Base-by-base conservation (phyloP, 2,888 invertebrate species). In the Hydropsyche betteni region DNA sequence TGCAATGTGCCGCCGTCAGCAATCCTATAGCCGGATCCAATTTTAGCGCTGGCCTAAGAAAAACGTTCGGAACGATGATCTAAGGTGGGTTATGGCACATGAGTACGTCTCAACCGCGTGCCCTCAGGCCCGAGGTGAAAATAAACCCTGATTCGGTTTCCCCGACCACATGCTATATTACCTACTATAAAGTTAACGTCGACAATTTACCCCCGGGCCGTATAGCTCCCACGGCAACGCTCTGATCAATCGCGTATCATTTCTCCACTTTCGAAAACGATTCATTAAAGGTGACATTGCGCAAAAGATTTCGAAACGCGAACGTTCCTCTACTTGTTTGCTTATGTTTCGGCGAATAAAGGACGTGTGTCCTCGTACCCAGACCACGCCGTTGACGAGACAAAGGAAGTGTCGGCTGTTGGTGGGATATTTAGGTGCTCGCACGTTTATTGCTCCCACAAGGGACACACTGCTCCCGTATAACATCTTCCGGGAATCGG, bases 1-100 rank as follows among this genome's bases (percentile, higher is more conserved):
- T 61, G 61, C 77, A 75, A 76, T 78, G 74, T 75, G 71, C 70
- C 76, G 34, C 53, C 69, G 78, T 78, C 78, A 77, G 78, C 78
- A 78, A 78, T 78, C 76, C 14, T 10, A 24, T 33, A 64, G 33
- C 44, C 36, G 69, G 53, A 77, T 74, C 77, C 78, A 78, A 78
- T 78, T 76, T 77, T 34, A 34, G 24, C 51, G 52, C 51, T 64
- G 64, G 33, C 70, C 53, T 33, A 38, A 36, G 69, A 68, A 74
- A 74, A 74, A 68, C 72, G 68, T 68, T 55, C 38, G 44, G 55
- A 74, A 58, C 55, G 72, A 72, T 61, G 72, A 61, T 55, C 72
- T 33, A 55, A 72, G 72, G 72, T 72, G 58, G 70, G 24, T 12
- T 55, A 55, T 55, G 16, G n/a, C 14, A n/a, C 55, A 12, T 33